Evolutionary conservation across 64 coral and sea anemone species (phyloP), one percentile per base, ranked within the genome.

Genomic region (Stichodactyla helianthus): DNA sequence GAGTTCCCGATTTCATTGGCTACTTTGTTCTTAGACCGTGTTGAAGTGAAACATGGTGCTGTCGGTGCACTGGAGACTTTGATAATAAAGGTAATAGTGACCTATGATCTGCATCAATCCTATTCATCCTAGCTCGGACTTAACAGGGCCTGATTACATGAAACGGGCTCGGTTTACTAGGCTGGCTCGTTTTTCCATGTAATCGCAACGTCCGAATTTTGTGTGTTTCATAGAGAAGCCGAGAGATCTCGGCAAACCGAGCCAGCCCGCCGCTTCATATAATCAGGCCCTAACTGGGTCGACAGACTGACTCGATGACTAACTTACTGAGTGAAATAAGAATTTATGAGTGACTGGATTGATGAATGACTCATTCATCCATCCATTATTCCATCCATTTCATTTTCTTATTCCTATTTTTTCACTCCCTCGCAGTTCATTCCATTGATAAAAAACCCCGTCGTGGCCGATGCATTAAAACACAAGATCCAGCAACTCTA

Each of bases 1-100:
- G 68, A 74, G n/a, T 74, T 74, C 17, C 68, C 68, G 5, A 74
- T 74, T 74, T 74, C 68, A 74, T 35, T 74, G 68, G 25, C 27
- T 74, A 14, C 9, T 31, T 23, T 74, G 12, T 74, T 74, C 23
- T 31, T 74, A 74, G 25, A 74, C 27, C 68, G 68, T 74, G 68
- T 74, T 31, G 26, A 74, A 74, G 68, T 27, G 10, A 74, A 2
- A 74, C 68, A 74, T 14, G 68, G 68, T 7, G 68, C 25, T 74
- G 68, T 27, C 26, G 25, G 68, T 12, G 26, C 68, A 26, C 26
- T 74, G 25, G 25, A 74, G 25, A 74, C 25, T 27, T 12, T 74
- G 25, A 31, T 27, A 10, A 27, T 31, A 6, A 74, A 74, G 68
- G 68, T 74, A 11, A 74, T 11, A 0, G 1, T 11, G 2, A 4